These are phyloP conservation scores for Neosilurus hyrtlii DNA, from an alignment of 2,797 vertebrate genomes.

Conservation along the genomic window DNA sequence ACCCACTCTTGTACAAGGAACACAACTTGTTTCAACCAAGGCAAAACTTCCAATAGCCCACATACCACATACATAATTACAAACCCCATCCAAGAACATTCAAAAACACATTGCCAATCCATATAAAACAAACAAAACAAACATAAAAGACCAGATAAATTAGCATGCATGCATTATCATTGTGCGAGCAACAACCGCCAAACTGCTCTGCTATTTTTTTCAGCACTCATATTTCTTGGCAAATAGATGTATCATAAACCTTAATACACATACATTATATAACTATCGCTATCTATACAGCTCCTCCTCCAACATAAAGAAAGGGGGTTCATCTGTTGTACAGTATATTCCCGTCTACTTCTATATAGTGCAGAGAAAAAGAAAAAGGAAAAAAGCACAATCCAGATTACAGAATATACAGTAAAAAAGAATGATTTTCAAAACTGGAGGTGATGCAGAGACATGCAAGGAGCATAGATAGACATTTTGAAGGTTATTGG, in stretches of 20 bases:
- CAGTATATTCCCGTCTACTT: constrained; percentile 36
- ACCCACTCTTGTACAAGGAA: constrained; percentile 22
- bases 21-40: constrained; percentile 27
- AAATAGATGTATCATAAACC: constrained; percentile 52
- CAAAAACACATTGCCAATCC: constrained; percentile 51
- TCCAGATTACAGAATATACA: constrained; percentile 55
- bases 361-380: constrained; percentile 42
- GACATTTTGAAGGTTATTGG: constrained; percentile 1
- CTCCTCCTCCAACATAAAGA: constrained; percentile 51
- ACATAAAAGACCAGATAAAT: constrained; percentile 42
- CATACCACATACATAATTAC: constrained; percentile 35
- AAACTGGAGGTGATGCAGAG: constrained; percentile 58
- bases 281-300: constrained; percentile 48
- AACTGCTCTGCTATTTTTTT: constrained; percentile 41
- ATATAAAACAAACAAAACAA: constrained; percentile 32
- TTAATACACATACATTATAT: constrained; percentile 54
- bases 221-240: constrained; percentile 50
- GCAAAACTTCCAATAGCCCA: constrained; percentile 27
- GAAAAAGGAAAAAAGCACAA: constrained; percentile 47
- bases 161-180: constrained; percentile 68
- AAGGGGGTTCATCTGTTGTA: constrained; percentile 39
- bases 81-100: constrained; percentile 49
- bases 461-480: constrained; percentile 66
- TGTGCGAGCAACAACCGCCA: constrained; percentile 55
- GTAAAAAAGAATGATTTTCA: constrained; percentile 52